Percentiles rank a stretch among this genome's conserved stretches.
Conservation (phyloP, 1,140 invertebrate species). For the Hycleus cichorii region DNA sequence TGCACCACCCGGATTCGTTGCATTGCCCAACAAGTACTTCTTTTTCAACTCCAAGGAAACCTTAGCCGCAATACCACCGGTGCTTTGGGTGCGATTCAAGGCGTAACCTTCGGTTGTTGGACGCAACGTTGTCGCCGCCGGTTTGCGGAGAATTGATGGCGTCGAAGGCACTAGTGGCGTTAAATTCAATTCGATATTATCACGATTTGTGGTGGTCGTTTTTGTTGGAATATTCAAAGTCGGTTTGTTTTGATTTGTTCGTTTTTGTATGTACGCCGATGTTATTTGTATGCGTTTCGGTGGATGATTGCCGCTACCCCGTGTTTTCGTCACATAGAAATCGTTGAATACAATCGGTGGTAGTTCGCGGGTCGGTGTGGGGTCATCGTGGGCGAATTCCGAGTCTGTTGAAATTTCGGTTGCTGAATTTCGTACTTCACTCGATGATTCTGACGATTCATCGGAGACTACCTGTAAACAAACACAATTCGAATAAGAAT, state of each 20-base stretch:
- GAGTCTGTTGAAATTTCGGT: conserved; percentile 88
- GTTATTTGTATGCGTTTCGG: conserved; percentile 57
- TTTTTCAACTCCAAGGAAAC: conserved; percentile 78
- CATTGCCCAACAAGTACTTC: conserved; percentile 63
- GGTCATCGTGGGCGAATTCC: conserved; percentile 77
- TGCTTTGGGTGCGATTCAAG: conserved; percentile 72
- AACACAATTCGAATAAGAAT: neutral
- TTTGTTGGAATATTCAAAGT: neutral
- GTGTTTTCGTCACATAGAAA: conserved; percentile 44
- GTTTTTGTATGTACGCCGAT: conserved; percentile 30
- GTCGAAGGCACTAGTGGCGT: conserved; percentile 45
- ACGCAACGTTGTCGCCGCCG: conserved; percentile 37
- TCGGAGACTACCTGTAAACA: conserved; percentile 60
- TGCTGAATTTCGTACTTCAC: conserved; percentile 69
- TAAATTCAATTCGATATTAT: conserved; percentile 44
- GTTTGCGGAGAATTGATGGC: conserved; percentile 37
- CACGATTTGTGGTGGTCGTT: neutral
- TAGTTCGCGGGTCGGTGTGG: conserved; percentile 59
- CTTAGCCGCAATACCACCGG: conserved; percentile 78
- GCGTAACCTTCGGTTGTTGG: conserved; percentile 62
- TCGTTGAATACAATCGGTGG: conserved; percentile 61
- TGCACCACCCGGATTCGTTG: conserved; percentile 50
- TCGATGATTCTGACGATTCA: conserved; percentile 56
- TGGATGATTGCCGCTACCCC: conserved; percentile 40
- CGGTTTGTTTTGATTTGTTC: conserved; percentile 23